A percentile compares a stretch with the other conserved stretches of the same genome.
phyloP scores from a whole-genome alignment of 1,140 invertebrate genomes.

The Polypedilum vanderplanki region DNA sequence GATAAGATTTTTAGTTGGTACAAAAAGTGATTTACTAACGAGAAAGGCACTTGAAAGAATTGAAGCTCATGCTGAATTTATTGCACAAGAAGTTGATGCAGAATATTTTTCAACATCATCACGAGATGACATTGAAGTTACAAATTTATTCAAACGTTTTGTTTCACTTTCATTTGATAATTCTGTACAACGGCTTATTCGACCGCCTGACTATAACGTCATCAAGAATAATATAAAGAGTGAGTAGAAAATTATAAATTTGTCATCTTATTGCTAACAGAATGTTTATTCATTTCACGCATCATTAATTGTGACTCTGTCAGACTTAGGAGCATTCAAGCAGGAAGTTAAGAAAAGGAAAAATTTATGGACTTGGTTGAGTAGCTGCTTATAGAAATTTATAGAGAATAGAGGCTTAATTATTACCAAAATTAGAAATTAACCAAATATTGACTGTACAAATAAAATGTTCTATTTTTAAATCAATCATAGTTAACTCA shows the following conservation, averaged over 20 bases:
- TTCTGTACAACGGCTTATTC: not conserved
- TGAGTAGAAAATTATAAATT: not conserved
- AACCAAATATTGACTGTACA: not conserved
- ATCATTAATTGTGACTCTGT: not conserved
- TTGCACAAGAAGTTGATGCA: conserved; percentile 3
- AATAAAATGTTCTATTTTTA: not conserved
- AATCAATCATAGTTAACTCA: no score
- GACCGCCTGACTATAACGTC: not conserved
- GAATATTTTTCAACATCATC: conserved; percentile 25
- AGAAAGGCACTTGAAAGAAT: not conserved
- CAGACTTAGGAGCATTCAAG: not conserved
- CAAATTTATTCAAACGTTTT: not conserved
- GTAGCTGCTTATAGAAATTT: conserved; percentile 8
- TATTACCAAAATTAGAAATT: not conserved
- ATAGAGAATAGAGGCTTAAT: not conserved
- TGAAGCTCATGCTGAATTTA: not conserved
- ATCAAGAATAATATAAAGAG: conserved; percentile 14
- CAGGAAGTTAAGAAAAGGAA: not conserved
- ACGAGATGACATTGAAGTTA: not conserved
- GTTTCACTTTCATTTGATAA: conserved; percentile 14
- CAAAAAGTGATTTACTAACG: not conserved
- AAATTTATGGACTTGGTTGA: conserved; percentile 20
- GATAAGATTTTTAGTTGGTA: not conserved
- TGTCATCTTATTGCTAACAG: not conserved
- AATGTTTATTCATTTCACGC: not conserved